Evolutionary conservation across 92 coral and sea anemone genomes (phyloP).

Genomic region (Bergia puertoricense): DNA sequence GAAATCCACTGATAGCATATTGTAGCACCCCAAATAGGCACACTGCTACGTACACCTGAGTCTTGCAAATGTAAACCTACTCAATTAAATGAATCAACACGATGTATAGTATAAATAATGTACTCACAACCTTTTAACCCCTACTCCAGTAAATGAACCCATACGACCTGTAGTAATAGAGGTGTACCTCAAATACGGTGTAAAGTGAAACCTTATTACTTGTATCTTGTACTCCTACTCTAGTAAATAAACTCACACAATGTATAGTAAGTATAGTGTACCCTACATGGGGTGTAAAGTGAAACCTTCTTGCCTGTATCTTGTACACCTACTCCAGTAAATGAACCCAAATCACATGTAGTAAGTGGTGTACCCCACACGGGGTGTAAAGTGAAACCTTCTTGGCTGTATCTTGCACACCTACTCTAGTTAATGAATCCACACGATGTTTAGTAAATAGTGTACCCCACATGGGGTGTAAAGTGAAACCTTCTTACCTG

Average conservation of each 20-base stretch:
- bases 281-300: not conserved
- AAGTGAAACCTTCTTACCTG: not conserved
- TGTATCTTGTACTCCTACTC: not conserved
- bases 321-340: too few relatives aligned
- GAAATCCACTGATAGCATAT: too few relatives aligned
- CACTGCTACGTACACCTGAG: too few relatives aligned
- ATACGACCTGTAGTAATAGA: not conserved
- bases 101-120: too few relatives aligned
- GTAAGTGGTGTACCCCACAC: slow-evolving; percentile 11
- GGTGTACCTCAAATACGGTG: not conserved
- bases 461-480: not conserved
- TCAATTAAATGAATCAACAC: too few relatives aligned
- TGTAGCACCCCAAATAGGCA: too few relatives aligned
- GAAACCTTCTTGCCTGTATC: too few relatives aligned
- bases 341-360: not conserved
- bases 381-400: not conserved
- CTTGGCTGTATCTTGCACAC: slow-evolving; percentile 1
- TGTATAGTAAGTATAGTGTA: not conserved
- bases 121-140: not conserved
- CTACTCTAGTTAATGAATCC: slow-evolving; percentile 36
- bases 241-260: too few relatives aligned
- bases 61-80: not conserved
- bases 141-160: too few relatives aligned
- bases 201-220: not conserved
- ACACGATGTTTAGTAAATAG: slow-evolving; percentile 13